Evolutionary conservation across 2,888 invertebrate species (phyloP), one percentile per base, ranked within the genome.

Genomic region (Orthosia gothica): DNA sequence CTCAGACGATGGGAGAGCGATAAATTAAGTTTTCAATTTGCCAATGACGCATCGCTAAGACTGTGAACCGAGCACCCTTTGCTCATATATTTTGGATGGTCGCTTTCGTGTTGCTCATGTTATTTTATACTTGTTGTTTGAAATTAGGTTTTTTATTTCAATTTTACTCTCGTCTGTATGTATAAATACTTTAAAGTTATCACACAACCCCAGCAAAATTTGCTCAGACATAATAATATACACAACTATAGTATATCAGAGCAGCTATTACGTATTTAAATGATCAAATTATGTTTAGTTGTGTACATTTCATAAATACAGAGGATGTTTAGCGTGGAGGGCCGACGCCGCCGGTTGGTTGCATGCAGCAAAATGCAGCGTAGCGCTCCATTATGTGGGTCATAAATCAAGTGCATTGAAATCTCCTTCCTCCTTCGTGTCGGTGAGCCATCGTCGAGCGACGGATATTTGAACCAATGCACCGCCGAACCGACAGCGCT

Each of bases 371-470:
- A 91, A 94, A 93, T 93, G 94, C 93, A 93, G 92, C 93, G 92
- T 91, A 91, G 91, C 89, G 92, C 93, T 92, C 93, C 93, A 95
- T 95, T 95, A 95, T 93, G 92, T 92, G 90, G 92, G 86, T 87
- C 92, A 94, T 96, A 96, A 95, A 96, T 96, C 95, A 95, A 92
- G 91, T 91, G 95, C 95, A 95, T 94, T 95, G 94, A 95, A 95
- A 95, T 94, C 95, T 95, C 93, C 95, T 95, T 95, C 95, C 94
- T 94, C 93, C 92, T 94, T 95, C 95, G 94, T 94, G 95, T 93
- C 93, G 94, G 92, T 90, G 92, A 91, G 90, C 93, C 93, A 94
- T 94, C 92, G 93, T 87, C 90, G 89, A 91, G 91, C 92, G 93
- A 92, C 93, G 93, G 93, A 93, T 94, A 94, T 95, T 94, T 93